A percentile compares a stretch with the other conserved stretches of the same genome.
Evolutionary conservation across 2,113 vertebrate genomes (phyloP).

Genomic region (Pangasianodon hypophthalmus): DNA sequence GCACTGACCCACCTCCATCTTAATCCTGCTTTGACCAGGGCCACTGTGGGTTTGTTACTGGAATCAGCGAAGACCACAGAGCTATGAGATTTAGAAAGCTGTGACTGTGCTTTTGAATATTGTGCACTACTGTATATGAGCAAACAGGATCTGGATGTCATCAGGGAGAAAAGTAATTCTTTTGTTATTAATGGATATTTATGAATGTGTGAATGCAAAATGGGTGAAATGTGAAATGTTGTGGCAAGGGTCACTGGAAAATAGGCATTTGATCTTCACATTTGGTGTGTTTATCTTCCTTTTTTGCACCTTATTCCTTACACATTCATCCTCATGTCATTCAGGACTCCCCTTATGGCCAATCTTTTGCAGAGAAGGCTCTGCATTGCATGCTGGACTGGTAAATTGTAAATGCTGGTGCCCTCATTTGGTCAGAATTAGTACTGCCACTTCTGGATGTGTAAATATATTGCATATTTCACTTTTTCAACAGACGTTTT

Average conservation of each 20-base stretch:
- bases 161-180: neutral
- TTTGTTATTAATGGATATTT: neutral
- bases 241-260: neutral
- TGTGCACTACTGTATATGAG: neutral
- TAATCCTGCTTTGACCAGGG: neutral
- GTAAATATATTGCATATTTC: neutral
- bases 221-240: neutral
- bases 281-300: neutral
- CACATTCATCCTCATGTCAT: constrained; percentile 2
- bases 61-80: neutral
- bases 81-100: neutral
- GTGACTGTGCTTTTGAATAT: neutral
- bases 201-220: neutral
- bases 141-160: neutral
- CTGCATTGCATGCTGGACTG: neutral
- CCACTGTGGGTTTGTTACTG: neutral
- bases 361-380: no score
- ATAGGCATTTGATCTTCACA: neutral
- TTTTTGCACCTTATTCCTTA: neutral
- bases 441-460: neutral
- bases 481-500: neutral
- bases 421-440: constrained; percentile 9
- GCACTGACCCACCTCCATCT: neutral
- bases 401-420: neutral
- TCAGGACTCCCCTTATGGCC: neutral